Base-by-base conservation (phyloP, 2,888 invertebrate species). In the Coleophora flavipennella region DNA sequence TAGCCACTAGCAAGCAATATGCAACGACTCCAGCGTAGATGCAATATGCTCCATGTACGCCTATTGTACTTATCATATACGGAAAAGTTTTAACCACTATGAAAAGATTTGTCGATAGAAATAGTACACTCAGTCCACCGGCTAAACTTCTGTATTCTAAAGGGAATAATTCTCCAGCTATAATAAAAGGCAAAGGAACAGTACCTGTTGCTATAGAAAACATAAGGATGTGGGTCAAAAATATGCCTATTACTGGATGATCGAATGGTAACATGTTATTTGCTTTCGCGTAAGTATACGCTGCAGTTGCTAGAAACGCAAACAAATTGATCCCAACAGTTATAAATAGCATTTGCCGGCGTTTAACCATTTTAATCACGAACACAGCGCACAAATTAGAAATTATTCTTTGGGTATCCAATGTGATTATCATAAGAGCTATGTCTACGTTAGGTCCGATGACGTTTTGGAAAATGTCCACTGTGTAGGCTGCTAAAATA, bases 111-210 rank as follows among this genome's bases (percentile, higher is more conserved):
- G 55, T 44, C 0, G 77, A 73, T 7, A 69, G 56, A 43, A 70
- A 69, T 3, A 78, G 45, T 0, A 73, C 67, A 27, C 73, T 74
- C 12, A 77, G 58, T 0, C 74, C 74, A 0, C 75, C 70, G 0
- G 90, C 90, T 1, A 89, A 58, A 14, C 89, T 89, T 38, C 90
- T 79, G 32, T 85, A 86, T 39, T 83, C 80, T 20, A 87, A 68
- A 2, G 90, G 85, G 50, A 90, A 91, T 3, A 92, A 68, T 62
- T 92, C 92, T 0, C 91, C 91, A 38, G 89, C 88, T 64, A 92
- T 86, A 7, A 90, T 87, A 71, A 90, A 91, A 0, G 91, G 90
- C 27, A 92, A 53, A 0, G 91, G 89, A 7, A 88, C 71, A 1
- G 87, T 70, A 0, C 91, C 90, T 1, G 87, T 74, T 0, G 86